Evolutionary conservation across 2,113 vertebrate genomes (phyloP).

Genomic region (Eurypyga helias): DNA sequence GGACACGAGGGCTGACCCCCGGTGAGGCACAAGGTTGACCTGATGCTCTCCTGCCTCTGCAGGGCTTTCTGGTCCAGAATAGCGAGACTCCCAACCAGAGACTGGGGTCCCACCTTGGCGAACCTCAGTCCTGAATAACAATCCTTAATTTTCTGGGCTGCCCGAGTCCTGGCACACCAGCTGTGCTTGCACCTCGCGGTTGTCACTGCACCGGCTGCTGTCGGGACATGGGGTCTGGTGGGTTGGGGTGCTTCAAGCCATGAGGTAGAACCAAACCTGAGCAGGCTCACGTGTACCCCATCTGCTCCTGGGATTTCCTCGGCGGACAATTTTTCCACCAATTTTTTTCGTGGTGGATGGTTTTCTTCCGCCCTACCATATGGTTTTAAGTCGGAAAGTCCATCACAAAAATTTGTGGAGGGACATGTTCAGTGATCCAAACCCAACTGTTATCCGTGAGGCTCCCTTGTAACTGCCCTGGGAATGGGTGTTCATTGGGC

Average conservation of each 20-base stretch:
- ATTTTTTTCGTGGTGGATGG: neutral
- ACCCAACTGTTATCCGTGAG: neutral
- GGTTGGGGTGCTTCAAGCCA: neutral
- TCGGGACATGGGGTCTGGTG: neutral
- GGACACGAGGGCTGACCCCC: neutral
- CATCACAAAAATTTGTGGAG: neutral
- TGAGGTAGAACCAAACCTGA: neutral
- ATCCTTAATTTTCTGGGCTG: neutral
- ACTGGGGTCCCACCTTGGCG: neutral
- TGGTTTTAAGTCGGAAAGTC: neutral
- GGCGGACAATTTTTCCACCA: neutral
- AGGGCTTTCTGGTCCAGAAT: neutral
- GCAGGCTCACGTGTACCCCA: neutral
- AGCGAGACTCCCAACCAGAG: neutral
- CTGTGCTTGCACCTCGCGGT: neutral
- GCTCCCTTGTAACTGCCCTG: neutral
- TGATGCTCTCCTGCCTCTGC: neutral
- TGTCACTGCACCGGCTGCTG: neutral
- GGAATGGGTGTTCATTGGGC: neutral
- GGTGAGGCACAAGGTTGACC: neutral
- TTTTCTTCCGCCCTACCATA: accelerated
- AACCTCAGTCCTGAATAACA: neutral
- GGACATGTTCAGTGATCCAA: neutral
- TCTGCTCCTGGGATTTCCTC: neutral
- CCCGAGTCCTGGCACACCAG: neutral